phyloP scores from a whole-genome alignment of 2,113 vertebrate genomes.

The Arenaria interpres region DNA sequence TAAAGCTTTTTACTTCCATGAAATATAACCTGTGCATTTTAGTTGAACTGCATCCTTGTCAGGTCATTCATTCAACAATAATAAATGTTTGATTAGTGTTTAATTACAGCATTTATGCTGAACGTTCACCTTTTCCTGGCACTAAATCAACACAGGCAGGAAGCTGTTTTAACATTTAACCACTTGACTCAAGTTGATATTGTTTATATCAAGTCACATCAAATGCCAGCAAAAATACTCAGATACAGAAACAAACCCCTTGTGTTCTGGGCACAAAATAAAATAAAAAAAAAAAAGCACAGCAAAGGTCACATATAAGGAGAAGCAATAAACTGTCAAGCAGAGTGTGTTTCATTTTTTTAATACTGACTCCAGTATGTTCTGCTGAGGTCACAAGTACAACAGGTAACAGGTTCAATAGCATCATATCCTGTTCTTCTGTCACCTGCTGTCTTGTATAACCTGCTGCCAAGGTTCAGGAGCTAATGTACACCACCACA shows the following conservation, averaged over 20 bases:
- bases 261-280: not conserved
- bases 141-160: not conserved
- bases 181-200: not conserved
- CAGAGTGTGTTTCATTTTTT: not conserved
- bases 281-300: not conserved
- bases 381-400: not conserved
- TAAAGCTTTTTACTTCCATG: not conserved
- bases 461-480: not conserved
- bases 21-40: not conserved
- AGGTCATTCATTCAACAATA: constrained; percentile 5
- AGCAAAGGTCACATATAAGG: not conserved
- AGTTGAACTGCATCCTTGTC: not conserved
- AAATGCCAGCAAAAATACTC: not conserved
- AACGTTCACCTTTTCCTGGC: not conserved
- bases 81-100: constrained; percentile 4
- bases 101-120: not conserved
- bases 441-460: not conserved
- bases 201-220: not conserved
- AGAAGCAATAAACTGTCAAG: not conserved
- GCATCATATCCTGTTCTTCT: not conserved
- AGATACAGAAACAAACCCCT: not conserved
- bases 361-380: not conserved
- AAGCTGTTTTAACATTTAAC: constrained; percentile 10
- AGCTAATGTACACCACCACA: not conserved
- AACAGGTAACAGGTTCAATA: not conserved